Base-by-base conservation (phyloP, 2,797 vertebrate species). In the Notolabrus celidotus region DNA sequence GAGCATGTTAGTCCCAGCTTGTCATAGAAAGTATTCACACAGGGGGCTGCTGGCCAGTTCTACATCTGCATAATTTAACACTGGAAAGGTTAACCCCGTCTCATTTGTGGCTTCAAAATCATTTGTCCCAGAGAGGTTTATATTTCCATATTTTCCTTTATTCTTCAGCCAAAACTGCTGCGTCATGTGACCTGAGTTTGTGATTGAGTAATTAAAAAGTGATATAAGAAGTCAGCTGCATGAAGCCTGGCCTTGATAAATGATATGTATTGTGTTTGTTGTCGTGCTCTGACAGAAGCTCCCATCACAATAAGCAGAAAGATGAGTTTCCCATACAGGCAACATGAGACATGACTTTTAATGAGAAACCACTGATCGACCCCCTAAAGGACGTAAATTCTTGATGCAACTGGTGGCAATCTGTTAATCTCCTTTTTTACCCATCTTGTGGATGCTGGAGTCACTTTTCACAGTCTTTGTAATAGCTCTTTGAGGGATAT, bases 251-350 rank as follows among this genome's bases (percentile, higher is more conserved):
- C 52, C 9, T 45, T 53, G 39, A 58, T 27, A 4, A 45, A 46
- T 54, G 23, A 75, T 20, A 20, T 31, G 74, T 54, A 38, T 74
- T 59, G 63, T 17, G 46, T 31, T 20, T 50, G 54, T 33, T 58
- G 53, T 52, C 20, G 5, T 50, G 57, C 51, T 36, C 33, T 36
- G 46, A 27, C 45, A 60, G 57, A 41, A 63, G 58, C 29, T 10
- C 31, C 77, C 53, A 17, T 77, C 69, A 78, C 60, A 77, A 84
- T 85, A 82, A 87, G 72, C 57, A 55, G 27, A 69, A 36, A 68
- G 56, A 79, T 53, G 74, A 76, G 71, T 52, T 84, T 64, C 50
- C n/a, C 56, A 19, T 75, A 65, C 79, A 67, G 67, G 75, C 22
- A 47, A 70, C 50, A 22, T 17, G 50, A 73, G 57, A 79, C 19